phyloP scores from a whole-genome alignment of 2,797 vertebrate species.

The Danio tinwini region DNA sequence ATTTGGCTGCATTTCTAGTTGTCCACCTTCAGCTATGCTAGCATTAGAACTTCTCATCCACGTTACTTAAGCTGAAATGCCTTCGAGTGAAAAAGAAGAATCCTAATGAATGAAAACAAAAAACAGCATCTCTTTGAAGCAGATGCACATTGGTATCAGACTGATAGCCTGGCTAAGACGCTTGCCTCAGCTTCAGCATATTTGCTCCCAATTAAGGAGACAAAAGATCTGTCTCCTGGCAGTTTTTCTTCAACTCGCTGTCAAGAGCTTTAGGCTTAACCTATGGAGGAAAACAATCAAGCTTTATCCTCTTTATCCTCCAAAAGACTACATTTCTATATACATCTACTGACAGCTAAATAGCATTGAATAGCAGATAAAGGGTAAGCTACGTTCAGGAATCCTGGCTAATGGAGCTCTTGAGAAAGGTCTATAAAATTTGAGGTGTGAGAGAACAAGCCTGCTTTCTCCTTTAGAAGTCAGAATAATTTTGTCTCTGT shows the following conservation, averaged over 20 bases:
- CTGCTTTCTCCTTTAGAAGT: no score
- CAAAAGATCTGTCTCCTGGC: constrained; percentile 66
- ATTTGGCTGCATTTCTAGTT: constrained; percentile 4
- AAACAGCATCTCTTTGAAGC: constrained; percentile 27
- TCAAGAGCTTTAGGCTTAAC: constrained; percentile 33
- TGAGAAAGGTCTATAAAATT: background rate
- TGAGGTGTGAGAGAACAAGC: background rate
- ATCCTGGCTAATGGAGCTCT: background rate
- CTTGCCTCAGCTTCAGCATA: constrained; percentile 60
- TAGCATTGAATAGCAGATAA: background rate
- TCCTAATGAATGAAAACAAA: constrained; percentile 16
- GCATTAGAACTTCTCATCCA: background rate
- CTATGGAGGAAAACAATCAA: background rate
- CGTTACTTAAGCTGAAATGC: constrained; percentile 11
- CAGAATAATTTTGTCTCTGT: no score
- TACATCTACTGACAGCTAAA: constrained; percentile 21
- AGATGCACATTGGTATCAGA: constrained; percentile 7
- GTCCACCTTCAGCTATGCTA: background rate
- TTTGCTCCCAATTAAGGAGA: constrained; percentile 67
- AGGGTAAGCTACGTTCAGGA: no score
- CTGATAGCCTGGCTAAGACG: constrained; percentile 56
- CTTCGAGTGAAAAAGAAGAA: constrained; percentile 11
- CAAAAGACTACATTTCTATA: constrained; percentile 31
- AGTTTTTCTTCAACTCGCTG: constrained; percentile 21
- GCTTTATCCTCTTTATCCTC: constrained; percentile 42